Base-by-base conservation (phyloP, 2,888 invertebrate species). In the Rugalucina vietnamica region DNA sequence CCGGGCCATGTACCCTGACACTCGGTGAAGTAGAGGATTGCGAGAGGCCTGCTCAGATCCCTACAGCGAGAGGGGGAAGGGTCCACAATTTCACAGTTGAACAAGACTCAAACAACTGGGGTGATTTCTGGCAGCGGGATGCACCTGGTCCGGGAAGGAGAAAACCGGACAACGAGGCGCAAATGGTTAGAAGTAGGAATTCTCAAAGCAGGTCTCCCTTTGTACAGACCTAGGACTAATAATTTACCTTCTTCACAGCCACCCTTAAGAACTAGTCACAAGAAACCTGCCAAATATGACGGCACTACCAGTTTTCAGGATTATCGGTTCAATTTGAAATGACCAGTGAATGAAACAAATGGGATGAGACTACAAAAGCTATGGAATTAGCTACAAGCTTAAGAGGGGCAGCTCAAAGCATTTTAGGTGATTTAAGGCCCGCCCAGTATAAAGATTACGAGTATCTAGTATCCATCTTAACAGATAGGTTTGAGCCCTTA, bases 251-350 rank as follows among this genome's bases (percentile, higher is more conserved):
- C 21, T 4, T 65, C 65, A 21, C 14, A 34, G 32, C 12, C 65
- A 5, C 18, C 2, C 21, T 34, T 34, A 34, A 1, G 1, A 24
- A 65, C 49, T 49, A 50, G 34, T 4, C 50, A 34, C 14, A 74
- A 74, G 71, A 78, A 57, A 32, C 60, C 79, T 34, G 60, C 73
- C 10, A 74, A 18, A 21, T 79, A 57, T 74, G 79, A 79, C 65
- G 79, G 79, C 0, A 73, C 37, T 8, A 50, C 27, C 24, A 74
- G 73, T 34, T 74, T 54, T 50, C 73, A 74, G 43, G 79, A 79
- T 39, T 73, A 73, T 34, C 29, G n/a, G 79, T 79, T 3, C 79
- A 79, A 32, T 79, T 79, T 65, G 73, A 79, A 36, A 79, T 79
- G 73, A 37, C 57, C 3, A 21, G 74, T 21, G 27, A 43, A n/a